phyloP scores from a whole-genome alignment of 2,113 vertebrate genomes.

The Prionailurus bengalensis region DNA sequence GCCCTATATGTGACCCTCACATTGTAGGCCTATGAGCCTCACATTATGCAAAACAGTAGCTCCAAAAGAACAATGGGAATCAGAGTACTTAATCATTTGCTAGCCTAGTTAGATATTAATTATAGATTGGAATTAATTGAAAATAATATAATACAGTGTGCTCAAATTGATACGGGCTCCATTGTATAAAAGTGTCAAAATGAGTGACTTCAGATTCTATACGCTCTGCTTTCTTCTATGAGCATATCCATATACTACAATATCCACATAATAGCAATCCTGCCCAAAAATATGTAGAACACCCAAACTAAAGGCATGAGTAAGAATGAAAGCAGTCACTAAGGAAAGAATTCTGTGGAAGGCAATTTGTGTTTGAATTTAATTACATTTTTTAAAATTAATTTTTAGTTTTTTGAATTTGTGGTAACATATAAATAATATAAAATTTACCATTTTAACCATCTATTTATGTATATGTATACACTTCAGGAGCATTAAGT shows the following conservation, averaged over 20 bases:
- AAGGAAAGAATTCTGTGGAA: neutral
- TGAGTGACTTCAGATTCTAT: neutral
- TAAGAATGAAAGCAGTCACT: neutral
- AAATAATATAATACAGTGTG: neutral
- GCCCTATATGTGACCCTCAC: neutral
- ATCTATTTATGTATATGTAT: neutral
- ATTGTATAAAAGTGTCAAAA: neutral
- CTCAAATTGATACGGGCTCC: neutral
- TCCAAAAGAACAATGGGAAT: neutral
- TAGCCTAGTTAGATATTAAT: slow-evolving; percentile 16
- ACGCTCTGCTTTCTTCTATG: neutral
- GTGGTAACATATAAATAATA: neutral
- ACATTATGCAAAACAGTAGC: neutral
- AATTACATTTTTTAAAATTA: neutral
- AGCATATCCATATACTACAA: neutral
- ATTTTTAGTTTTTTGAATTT: neutral
- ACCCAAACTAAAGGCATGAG: neutral
- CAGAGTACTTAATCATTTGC: neutral
- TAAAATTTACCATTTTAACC: neutral
- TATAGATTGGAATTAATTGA: neutral
- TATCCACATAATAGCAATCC: neutral
- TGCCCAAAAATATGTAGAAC: neutral
- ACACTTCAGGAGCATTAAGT: neutral
- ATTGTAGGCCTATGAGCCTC: neutral
- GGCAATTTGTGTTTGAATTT: slow-evolving; percentile 37